Evolutionary conservation across 2,888 invertebrate genomes (phyloP).

Genomic region (Mesorhabditis sp.): DNA sequence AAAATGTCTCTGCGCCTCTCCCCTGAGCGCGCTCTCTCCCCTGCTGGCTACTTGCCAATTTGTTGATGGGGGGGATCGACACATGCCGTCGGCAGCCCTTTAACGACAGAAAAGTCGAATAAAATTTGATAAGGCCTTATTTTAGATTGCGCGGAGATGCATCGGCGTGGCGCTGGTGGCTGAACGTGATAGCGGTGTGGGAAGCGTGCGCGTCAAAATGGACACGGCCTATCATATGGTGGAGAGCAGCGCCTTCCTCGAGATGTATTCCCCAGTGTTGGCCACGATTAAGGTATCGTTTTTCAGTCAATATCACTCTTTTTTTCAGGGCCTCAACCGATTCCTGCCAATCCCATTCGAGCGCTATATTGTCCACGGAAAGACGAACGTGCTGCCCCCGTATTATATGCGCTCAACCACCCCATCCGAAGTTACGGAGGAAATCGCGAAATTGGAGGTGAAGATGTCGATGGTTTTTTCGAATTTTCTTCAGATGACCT

Average conservation of each 20-base stretch:
- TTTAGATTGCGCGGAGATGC: not conserved
- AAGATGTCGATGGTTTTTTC: not conserved
- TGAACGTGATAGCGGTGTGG: not conserved
- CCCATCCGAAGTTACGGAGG: not conserved
- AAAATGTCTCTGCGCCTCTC: too few relatives aligned
- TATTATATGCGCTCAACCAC: slow-evolving; percentile 22
- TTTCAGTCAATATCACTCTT: slow-evolving; percentile 3
- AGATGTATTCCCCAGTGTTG: slow-evolving; percentile 75
- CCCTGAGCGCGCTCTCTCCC: too few relatives aligned
- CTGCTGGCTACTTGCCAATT: too few relatives aligned
- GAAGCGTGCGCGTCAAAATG: not conserved
- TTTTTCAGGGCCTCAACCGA: slow-evolving; percentile 19
- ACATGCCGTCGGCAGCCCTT: too few relatives aligned
- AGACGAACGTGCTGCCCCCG: slow-evolving; percentile 36
- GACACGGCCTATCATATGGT: slow-evolving; percentile 65
- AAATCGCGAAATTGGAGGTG: not conserved
- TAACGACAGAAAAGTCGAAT: too few relatives aligned
- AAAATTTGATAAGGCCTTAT: not conserved
- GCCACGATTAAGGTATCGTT: slow-evolving; percentile 67
- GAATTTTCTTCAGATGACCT: not conserved
- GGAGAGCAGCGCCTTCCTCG: slow-evolving; percentile 64
- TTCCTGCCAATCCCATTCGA: slow-evolving; percentile 57
- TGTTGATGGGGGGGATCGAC: too few relatives aligned
- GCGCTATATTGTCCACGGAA: slow-evolving; percentile 48
- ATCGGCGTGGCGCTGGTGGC: too few relatives aligned